Conservation (phyloP, 2,888 invertebrate genomes). For the Folsomia candida region DNA sequence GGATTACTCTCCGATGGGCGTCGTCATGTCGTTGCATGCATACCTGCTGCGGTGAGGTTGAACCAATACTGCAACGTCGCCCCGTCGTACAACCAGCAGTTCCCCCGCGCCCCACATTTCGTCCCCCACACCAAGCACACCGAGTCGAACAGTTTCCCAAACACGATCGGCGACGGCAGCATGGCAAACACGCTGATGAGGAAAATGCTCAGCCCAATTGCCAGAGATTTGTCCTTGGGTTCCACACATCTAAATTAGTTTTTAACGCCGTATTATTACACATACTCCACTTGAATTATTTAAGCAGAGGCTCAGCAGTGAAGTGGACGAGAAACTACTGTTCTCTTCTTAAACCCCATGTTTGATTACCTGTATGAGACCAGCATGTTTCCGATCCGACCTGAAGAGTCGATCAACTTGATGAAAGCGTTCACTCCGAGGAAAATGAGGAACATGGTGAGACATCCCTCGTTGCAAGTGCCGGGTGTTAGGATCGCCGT, state of each 20-base stretch:
- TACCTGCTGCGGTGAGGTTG: slow-evolving; percentile 65
- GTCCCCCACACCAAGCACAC: slow-evolving; percentile 73
- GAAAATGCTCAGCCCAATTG: slow-evolving; percentile 64
- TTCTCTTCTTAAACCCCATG: background rate
- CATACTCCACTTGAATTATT: too few species aligned
- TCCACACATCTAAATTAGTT: slow-evolving; percentile 59
- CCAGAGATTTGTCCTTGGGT: slow-evolving; percentile 64
- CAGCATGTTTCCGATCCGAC: slow-evolving; percentile 65
- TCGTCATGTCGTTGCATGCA: too few species aligned
- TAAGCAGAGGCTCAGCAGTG: background rate
- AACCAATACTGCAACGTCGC: slow-evolving; percentile 63
- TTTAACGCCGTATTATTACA: too few species aligned
- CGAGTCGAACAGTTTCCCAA: slow-evolving; percentile 68
- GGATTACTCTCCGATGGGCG: too few species aligned
- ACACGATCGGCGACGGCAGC: slow-evolving; percentile 70
- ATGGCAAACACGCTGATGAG: slow-evolving; percentile 64
- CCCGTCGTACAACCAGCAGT: slow-evolving; percentile 73
- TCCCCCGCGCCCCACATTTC: slow-evolving; percentile 67
- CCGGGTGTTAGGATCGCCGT: slow-evolving; percentile 56
- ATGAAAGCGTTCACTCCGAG: slow-evolving; percentile 55
- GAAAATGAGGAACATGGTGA: slow-evolving; percentile 53
- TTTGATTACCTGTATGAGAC: slow-evolving; percentile 61
- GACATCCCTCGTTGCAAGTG: slow-evolving; percentile 62
- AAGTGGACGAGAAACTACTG: background rate
- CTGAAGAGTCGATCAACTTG: slow-evolving; percentile 65